These are phyloP conservation scores for Tachina lurida DNA, from an alignment of 2,888 invertebrate genomes.

Conservation along the genomic window DNA sequence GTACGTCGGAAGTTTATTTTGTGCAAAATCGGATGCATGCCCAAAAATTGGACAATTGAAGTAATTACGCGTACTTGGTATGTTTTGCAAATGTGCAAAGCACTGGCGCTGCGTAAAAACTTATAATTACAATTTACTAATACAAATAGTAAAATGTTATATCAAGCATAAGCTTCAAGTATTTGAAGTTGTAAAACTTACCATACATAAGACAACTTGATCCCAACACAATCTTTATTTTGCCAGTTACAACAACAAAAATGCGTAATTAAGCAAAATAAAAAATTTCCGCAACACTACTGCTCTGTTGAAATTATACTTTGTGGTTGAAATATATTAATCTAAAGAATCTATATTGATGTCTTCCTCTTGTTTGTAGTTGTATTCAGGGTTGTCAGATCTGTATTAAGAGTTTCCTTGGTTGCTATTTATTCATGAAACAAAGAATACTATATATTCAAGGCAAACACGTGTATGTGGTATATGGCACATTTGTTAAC, in stretches of 20 bases:
- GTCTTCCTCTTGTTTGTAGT: background rate
- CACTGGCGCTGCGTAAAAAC: too few species aligned
- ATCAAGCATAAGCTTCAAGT: too few species aligned
- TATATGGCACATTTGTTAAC: background rate
- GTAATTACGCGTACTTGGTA: too few species aligned
- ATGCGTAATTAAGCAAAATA: background rate
- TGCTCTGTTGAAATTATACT: background rate
- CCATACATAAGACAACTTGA: slow-evolving; percentile 1
- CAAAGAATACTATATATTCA: background rate
- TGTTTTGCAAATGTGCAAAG: too few species aligned
- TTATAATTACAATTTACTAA: too few species aligned
- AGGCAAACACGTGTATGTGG: background rate
- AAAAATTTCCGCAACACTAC: background rate
- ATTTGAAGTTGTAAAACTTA: background rate
- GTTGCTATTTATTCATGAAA: background rate
- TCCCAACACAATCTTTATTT: background rate
- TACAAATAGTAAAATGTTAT: too few species aligned
- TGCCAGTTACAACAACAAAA: background rate
- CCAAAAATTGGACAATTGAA: too few species aligned
- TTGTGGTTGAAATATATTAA: background rate
- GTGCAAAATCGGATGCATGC: too few species aligned
- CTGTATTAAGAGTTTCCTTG: background rate
- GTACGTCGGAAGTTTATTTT: too few species aligned
- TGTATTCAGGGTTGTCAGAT: background rate
- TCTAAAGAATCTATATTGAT: background rate